Percentiles rank a stretch among this genome's conserved stretches.
These are phyloP conservation scores for Harmothoe impar DNA, from an alignment of 2,888 invertebrate species.

Conservation along the genomic window DNA sequence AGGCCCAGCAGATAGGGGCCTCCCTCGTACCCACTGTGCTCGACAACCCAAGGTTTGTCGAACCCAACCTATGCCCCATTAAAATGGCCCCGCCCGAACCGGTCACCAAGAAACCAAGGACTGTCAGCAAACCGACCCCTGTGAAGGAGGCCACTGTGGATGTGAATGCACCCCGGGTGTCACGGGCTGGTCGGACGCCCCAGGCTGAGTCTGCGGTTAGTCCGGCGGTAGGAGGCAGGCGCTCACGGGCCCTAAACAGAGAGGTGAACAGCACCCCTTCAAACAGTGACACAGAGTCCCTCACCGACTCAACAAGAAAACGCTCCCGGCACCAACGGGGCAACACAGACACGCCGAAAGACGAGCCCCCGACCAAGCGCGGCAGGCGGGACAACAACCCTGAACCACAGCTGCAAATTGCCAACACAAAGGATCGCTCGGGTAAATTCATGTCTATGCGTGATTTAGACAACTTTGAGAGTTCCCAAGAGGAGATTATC, in stretches of 20 bases:
- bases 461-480: not conserved
- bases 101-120: not conserved
- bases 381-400: not conserved
- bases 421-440: not conserved
- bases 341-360: not conserved
- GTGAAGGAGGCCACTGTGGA: not conserved
- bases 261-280: not conserved
- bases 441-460: too few relatives aligned
- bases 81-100: not conserved
- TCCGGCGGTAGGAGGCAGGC: not conserved
- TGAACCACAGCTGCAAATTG: not conserved
- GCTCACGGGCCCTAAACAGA: not conserved
- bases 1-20: conserved; percentile 4
- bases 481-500: not conserved
- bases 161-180: not conserved
- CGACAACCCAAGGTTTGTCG: conserved; percentile 12
- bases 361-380: not conserved
- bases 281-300: not conserved
- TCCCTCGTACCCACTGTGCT: conserved; percentile 1
- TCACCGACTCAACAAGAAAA: not conserved
- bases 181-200: not conserved
- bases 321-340: not conserved
- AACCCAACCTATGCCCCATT: not conserved
- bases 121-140: not conserved
- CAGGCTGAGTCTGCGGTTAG: not conserved